phyloP scores from a whole-genome alignment of 2,888 invertebrate genomes.

The Alcis repandata region DNA sequence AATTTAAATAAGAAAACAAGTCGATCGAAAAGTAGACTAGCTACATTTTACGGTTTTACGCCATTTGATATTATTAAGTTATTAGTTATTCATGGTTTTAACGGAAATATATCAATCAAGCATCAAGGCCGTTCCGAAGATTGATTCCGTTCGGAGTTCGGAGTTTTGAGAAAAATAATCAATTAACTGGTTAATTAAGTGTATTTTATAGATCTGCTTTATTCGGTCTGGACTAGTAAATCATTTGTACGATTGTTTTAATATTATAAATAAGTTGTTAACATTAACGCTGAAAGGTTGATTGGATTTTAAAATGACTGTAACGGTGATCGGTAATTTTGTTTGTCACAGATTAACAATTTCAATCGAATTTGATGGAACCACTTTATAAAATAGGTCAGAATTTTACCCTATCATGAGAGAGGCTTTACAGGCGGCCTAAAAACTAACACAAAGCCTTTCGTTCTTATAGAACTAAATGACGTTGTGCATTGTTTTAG shows the following conservation, averaged over 20 bases:
- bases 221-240: constrained; percentile 2
- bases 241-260: constrained; percentile 3
- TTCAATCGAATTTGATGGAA: too few relatives aligned
- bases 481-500: too few relatives aligned
- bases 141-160: constrained; percentile 18
- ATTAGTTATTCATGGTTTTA: constrained; percentile 23
- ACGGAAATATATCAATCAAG: constrained; percentile 30
- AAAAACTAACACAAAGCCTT: too few relatives aligned
- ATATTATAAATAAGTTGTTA: not conserved
- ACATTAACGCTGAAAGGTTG: too few relatives aligned
- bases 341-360: not conserved
- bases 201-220: constrained; percentile 20
- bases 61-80: constrained; percentile 12
- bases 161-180: constrained; percentile 21
- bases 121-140: constrained; percentile 21
- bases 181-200: constrained; percentile 19
- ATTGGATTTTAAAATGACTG: too few relatives aligned
- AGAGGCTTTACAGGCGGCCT: too few relatives aligned
- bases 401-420: too few relatives aligned
- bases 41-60: constrained; percentile 16
- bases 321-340: not conserved
- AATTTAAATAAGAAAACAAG: not conserved
- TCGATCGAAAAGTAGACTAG: not conserved
- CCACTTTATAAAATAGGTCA: too few relatives aligned
- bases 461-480: too few relatives aligned